Conservation (phyloP, 53 echinoderm and acorn worm species). For the Hippasteria phrygiana region DNA sequence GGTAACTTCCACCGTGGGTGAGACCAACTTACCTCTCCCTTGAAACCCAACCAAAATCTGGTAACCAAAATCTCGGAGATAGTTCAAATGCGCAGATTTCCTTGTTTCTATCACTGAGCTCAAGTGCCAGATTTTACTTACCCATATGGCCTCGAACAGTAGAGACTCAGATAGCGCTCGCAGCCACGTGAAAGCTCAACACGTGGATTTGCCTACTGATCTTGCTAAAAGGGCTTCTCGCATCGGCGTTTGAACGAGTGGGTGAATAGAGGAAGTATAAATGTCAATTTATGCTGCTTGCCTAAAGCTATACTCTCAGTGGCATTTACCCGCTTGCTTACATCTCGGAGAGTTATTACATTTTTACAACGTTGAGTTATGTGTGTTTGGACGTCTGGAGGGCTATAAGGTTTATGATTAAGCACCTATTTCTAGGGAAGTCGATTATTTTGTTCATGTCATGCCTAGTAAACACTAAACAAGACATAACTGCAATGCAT, state of each 20-base stretch:
- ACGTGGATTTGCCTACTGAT: neutral
- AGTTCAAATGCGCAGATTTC: no score
- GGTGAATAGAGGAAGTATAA: neutral
- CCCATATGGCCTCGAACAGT: no score
- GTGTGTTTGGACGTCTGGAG: neutral
- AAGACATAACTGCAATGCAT: neutral
- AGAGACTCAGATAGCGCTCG: neutral
- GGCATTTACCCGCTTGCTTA: neutral
- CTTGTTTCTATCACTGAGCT: no score
- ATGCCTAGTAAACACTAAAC: neutral
- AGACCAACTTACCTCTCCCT: no score
- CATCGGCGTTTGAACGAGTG: neutral
- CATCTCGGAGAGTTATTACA: slow-evolving; percentile 1
- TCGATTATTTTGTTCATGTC: neutral
- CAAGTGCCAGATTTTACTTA: no score
- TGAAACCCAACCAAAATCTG: no score
- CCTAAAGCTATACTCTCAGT: neutral
- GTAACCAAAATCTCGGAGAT: no score
- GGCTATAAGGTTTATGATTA: neutral
- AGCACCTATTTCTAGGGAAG: neutral
- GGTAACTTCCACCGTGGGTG: no score
- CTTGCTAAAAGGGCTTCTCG: neutral
- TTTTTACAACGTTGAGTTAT: slow-evolving; percentile 10
- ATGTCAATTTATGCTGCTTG: slow-evolving; percentile 3
- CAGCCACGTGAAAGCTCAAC: neutral